Evolutionary conservation across 1,140 invertebrate species (phyloP).

Genomic region (Palaemon carinicauda): DNA sequence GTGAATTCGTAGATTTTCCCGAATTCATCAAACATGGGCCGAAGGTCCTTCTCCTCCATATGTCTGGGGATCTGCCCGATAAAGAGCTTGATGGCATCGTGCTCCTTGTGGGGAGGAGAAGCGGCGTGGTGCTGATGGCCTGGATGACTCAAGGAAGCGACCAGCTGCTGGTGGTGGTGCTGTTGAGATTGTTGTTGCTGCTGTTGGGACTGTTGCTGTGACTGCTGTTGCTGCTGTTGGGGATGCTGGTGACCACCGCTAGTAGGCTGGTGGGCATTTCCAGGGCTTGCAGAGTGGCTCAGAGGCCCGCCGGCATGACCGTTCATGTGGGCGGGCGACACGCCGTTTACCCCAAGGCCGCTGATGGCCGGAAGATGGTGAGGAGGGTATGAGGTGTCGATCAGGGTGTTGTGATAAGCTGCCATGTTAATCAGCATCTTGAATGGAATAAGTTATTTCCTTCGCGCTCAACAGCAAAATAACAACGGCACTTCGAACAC

Average conservation of each 20-base stretch:
- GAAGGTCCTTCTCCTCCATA: slow-evolving; percentile 85
- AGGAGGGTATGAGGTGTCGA: slow-evolving; percentile 58
- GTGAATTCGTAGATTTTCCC: slow-evolving; percentile 94
- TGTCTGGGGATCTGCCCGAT: slow-evolving; percentile 93
- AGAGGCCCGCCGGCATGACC: slow-evolving; percentile 55
- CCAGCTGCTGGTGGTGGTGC: slow-evolving; percentile 53
- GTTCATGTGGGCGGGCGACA: slow-evolving; percentile 58
- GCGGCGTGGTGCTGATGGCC: slow-evolving; percentile 72
- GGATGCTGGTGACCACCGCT: slow-evolving; percentile 31
- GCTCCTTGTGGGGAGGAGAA: slow-evolving; percentile 64
- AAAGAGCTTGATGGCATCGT: slow-evolving; percentile 83
- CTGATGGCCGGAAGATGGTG: slow-evolving; percentile 55
- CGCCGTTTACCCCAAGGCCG: slow-evolving; percentile 49
- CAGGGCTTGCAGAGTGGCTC: slow-evolving; percentile 44
- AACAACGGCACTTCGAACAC: background rate
- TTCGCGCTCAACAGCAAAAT: background rate
- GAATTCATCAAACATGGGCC: slow-evolving; percentile 91
- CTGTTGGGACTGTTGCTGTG: background rate
- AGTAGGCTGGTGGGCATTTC: slow-evolving; percentile 27
- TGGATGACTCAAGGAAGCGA: slow-evolving; percentile 51
- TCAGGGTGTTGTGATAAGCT: slow-evolving; percentile 59
- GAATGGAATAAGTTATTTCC: slow-evolving; percentile 5
- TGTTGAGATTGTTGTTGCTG: slow-evolving; percentile 50
- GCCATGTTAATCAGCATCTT: slow-evolving; percentile 61
- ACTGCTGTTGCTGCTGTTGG: slow-evolving; percentile 24